Evolutionary conservation across 2,113 vertebrate genomes (phyloP).

Genomic region (Egretta garzetta): DNA sequence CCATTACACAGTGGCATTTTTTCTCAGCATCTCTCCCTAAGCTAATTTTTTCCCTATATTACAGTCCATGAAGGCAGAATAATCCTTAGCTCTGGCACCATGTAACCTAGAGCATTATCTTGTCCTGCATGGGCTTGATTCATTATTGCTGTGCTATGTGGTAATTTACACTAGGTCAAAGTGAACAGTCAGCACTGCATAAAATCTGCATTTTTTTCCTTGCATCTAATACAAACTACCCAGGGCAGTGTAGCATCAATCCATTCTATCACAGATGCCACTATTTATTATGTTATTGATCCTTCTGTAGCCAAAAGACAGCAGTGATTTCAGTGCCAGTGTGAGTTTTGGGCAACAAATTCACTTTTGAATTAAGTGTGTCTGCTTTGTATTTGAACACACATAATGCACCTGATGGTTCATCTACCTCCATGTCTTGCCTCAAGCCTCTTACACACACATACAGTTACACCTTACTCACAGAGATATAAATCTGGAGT

Average conservation of each 20-base stretch:
- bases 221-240: background rate
- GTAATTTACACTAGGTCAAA: background rate
- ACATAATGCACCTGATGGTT: background rate
- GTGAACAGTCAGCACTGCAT: background rate
- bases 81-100: background rate
- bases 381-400: background rate
- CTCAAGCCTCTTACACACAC: background rate
- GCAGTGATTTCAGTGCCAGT: background rate
- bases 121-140: background rate
- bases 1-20: background rate
- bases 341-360: background rate
- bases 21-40: background rate
- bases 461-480: background rate
- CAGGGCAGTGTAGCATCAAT: background rate
- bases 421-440: background rate
- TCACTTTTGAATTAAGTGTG: background rate
- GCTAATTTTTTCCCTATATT: background rate
- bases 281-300: background rate
- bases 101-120: background rate
- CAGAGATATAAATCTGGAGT: background rate
- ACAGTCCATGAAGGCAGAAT: background rate
- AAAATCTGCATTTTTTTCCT: background rate
- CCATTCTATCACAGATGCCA: background rate
- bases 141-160: background rate
- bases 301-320: background rate